phyloP scores from a whole-genome alignment of 2,113 vertebrate species.

The Motacilla tschutschensis region DNA sequence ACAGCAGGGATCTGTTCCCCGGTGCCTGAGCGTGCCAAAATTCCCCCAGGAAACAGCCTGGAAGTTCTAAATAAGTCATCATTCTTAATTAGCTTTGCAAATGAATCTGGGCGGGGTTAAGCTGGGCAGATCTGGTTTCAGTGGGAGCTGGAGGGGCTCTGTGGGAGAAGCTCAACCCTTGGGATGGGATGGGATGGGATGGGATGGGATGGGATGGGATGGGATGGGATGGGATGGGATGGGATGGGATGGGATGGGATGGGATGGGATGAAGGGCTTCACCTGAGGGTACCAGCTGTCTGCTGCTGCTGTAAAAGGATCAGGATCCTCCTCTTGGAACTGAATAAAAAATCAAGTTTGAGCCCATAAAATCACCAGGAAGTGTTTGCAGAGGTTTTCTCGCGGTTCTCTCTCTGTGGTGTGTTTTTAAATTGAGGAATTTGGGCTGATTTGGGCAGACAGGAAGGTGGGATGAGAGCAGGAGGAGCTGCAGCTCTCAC shows the following conservation, averaged over 20 bases:
- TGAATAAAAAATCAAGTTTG: background rate
- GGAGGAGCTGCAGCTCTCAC: background rate
- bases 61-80: background rate
- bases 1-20: background rate
- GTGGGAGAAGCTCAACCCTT: background rate
- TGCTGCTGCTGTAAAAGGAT: background rate
- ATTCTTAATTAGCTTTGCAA: background rate
- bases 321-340: background rate
- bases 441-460: background rate
- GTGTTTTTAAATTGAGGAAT: background rate
- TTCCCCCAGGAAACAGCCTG: background rate
- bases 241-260: background rate
- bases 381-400: background rate
- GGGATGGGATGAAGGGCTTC: background rate
- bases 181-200: background rate
- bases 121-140: background rate
- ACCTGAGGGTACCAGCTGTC: background rate
- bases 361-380: background rate
- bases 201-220: background rate
- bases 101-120: background rate
- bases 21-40: background rate
- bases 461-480: background rate
- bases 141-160: rapidly evolving
- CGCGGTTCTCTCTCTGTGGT: rapidly evolving
- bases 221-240: background rate